phyloP scores from a whole-genome alignment of 2,888 invertebrate species.

The Leucoma salicis region DNA sequence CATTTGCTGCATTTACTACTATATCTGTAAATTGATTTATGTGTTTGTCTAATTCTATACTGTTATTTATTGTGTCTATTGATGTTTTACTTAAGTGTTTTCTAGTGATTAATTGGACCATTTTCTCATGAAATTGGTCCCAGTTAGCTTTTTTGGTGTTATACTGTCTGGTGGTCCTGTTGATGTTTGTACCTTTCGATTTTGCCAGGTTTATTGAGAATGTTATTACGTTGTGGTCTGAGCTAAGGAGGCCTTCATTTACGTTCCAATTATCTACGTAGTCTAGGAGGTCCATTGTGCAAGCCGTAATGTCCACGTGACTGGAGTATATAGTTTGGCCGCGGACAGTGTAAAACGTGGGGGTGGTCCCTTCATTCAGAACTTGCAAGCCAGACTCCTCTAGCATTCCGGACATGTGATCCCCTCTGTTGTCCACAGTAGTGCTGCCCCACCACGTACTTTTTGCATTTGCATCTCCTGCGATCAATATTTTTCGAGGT shows the following conservation, averaged over 20 bases:
- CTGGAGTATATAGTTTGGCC: conserved; percentile 15
- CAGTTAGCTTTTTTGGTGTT: conserved; percentile 26
- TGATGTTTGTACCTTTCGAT: conserved; percentile 1
- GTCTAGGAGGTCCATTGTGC: conserved; percentile 12
- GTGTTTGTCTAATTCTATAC: background rate
- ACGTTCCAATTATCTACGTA: conserved; percentile 19
- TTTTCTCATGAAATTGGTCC: conserved; percentile 19
- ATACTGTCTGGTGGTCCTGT: conserved; percentile 16
- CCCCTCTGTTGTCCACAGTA: conserved; percentile 14
- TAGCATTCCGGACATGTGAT: background rate
- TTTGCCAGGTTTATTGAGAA: conserved; percentile 17
- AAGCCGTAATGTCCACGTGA: conserved; percentile 30
- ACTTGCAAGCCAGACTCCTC: background rate
- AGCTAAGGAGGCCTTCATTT: conserved; percentile 13
- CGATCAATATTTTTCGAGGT: conserved; percentile 4
- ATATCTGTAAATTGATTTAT: conserved; percentile 1
- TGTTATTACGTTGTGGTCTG: conserved; percentile 24
- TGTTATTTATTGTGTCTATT: conserved; percentile 1
- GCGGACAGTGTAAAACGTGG: conserved; percentile 30
- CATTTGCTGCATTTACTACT: conserved; percentile 6
- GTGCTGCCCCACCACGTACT: conserved; percentile 24
- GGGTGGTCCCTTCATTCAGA: conserved; percentile 25
- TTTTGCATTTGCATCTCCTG: conserved; percentile 22
- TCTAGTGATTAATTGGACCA: conserved; percentile 2
- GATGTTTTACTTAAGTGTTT: background rate